phyloP scores from a whole-genome alignment of 2,797 vertebrate species.

The Gymnodraco acuticeps region DNA sequence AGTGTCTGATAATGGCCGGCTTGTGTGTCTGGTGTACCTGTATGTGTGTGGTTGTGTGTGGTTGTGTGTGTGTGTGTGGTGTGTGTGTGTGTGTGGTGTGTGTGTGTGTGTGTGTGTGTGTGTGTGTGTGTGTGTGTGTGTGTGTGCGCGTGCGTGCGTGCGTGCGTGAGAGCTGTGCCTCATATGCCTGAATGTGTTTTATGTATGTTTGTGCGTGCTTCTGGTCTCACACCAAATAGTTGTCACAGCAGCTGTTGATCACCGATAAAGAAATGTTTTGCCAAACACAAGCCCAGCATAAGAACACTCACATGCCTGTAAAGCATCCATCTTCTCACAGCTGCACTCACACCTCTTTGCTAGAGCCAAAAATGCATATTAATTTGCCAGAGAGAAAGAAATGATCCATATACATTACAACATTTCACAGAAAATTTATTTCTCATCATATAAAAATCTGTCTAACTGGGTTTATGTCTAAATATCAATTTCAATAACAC shows the following conservation, averaged over 20 bases:
- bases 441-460: slow-evolving; percentile 42
- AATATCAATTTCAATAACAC: slow-evolving; percentile 35
- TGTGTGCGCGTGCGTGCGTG: slow-evolving; percentile 6
- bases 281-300: slow-evolving; percentile 27
- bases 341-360: slow-evolving; percentile 10
- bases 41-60: slow-evolving; percentile 10
- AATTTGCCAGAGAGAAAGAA: slow-evolving; percentile 30
- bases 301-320: background rate
- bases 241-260: slow-evolving; percentile 57
- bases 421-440: slow-evolving; percentile 56
- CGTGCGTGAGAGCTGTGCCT: slow-evolving; percentile 22
- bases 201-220: slow-evolving; percentile 5
- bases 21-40: slow-evolving; percentile 21
- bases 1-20: slow-evolving; percentile 40
- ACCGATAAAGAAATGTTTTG: slow-evolving; percentile 44
- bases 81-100: slow-evolving; percentile 12
- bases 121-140: slow-evolving; percentile 8
- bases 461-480: slow-evolving; percentile 38
- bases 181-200: slow-evolving; percentile 28
- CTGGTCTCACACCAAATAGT: slow-evolving; percentile 31
- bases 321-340: slow-evolving; percentile 10
- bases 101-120: slow-evolving; percentile 18
- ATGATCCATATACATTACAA: slow-evolving; percentile 28
- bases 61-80: slow-evolving; percentile 12
- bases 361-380: slow-evolving; percentile 19